A percentile compares a stretch with the other conserved stretches of the same genome.
Conservation (phyloP, 2,797 vertebrate genomes). For the Mareca strepera region DNA sequence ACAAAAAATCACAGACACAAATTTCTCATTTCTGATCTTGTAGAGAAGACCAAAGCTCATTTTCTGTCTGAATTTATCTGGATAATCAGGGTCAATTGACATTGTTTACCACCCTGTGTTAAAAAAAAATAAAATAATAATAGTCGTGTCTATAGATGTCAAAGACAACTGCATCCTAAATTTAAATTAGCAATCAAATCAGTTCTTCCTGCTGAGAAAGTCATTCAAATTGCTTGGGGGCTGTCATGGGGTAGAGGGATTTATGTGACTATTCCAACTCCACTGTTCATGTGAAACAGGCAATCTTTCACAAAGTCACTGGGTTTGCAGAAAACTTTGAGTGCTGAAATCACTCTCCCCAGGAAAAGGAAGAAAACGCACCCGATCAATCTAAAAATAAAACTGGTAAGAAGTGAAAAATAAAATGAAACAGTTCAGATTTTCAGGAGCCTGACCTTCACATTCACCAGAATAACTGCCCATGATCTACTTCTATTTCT, state of each 20-base stretch:
- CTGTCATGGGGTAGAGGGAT: not conserved
- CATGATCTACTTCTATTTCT: not conserved
- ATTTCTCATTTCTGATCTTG: not conserved
- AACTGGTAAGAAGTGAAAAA: not conserved
- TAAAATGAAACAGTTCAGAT: not conserved
- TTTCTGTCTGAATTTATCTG: not conserved
- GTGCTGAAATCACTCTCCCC: not conserved
- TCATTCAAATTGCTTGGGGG: not conserved
- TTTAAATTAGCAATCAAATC: not conserved
- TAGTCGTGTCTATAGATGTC: not conserved
- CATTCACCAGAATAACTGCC: not conserved
- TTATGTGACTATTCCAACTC: not conserved
- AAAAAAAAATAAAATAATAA: too few relatives aligned
- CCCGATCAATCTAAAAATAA: not conserved
- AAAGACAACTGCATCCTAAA: not conserved
- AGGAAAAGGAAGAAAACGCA: not conserved
- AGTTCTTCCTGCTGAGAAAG: not conserved
- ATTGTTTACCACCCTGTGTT: not conserved
- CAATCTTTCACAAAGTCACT: not conserved
- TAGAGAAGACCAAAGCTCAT: not conserved
- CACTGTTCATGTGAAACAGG: not conserved
- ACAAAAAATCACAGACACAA: too few relatives aligned
- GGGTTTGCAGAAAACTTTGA: not conserved
- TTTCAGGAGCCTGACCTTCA: not conserved
- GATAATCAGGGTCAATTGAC: not conserved